Evolutionary conservation across 2,113 vertebrate genomes (phyloP).

Genomic region (Amblyornis subalaris): DNA sequence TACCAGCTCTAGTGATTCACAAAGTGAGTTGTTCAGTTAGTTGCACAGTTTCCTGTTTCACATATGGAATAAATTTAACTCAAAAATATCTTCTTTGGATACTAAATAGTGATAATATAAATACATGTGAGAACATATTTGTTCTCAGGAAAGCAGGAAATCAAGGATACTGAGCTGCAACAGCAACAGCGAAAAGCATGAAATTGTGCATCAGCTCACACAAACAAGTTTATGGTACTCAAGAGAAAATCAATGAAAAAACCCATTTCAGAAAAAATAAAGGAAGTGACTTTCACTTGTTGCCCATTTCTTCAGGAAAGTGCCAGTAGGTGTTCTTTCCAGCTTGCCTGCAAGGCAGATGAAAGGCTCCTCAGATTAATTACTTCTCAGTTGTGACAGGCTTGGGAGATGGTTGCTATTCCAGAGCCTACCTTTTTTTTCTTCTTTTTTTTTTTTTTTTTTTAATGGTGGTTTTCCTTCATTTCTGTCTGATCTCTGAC

Average conservation of each 20-base stretch:
- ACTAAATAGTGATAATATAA: background rate
- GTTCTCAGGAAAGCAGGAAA: background rate
- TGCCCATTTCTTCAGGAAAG: constrained; percentile 19
- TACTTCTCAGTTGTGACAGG: constrained; percentile 19
- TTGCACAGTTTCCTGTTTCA: background rate
- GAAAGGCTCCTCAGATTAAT: constrained; percentile 45
- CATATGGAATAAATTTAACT: background rate
- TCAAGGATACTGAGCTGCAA: background rate
- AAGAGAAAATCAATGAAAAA: constrained; percentile 11
- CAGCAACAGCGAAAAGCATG: background rate
- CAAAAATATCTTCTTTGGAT: background rate
- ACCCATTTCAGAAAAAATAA: background rate
- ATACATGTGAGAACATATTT: background rate
- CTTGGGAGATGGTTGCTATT: background rate
- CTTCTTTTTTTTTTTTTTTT: background rate
- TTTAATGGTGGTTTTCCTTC: background rate
- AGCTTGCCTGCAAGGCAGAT: constrained; percentile 10
- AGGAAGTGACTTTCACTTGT: background rate
- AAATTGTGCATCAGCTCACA: background rate
- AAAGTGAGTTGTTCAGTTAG: background rate
- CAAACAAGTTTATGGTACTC: background rate
- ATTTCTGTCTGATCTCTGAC: constrained; percentile 47
- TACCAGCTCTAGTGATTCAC: background rate
- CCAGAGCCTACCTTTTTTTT: background rate
- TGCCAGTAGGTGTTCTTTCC: background rate